Conservation (phyloP, 2,797 vertebrate species). For the Poliocrania exsul region DNA sequence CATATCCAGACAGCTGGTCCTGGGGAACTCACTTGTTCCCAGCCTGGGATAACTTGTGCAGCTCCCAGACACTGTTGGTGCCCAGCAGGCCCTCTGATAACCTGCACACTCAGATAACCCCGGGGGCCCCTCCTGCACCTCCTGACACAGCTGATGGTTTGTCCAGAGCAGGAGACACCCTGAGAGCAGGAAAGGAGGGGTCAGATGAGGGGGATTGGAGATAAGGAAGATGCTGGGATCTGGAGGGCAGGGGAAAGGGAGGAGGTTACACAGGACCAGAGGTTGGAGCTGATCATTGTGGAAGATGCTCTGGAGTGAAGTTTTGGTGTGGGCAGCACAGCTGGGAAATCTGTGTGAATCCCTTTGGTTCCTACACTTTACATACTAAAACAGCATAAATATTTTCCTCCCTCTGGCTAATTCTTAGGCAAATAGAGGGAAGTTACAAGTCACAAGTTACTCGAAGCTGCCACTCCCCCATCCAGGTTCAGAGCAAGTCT, state of each 20-base stretch:
- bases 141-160: neutral
- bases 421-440: neutral
- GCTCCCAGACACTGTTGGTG: constrained; percentile 3
- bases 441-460: neutral
- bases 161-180: constrained; percentile 1
- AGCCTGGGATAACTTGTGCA: constrained; percentile 10
- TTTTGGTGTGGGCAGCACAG: neutral
- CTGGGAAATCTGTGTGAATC: neutral
- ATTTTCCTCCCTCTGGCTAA: neutral
- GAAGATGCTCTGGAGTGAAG: neutral
- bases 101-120: constrained; percentile 36
- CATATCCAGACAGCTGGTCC: constrained; percentile 1
- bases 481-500: neutral
- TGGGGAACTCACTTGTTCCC: neutral
- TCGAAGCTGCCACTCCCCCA: neutral
- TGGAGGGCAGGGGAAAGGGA: neutral
- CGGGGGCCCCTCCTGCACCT: neutral
- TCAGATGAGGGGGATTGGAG: neutral
- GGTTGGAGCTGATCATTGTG: neutral
- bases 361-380: neutral
- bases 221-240: constrained; percentile 11
- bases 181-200: neutral
- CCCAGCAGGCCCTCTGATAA: constrained; percentile 24
- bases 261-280: neutral
- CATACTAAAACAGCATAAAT: neutral